phyloP scores from a whole-genome alignment of 2,797 vertebrate species.

The Acanthurus leucopareius region DNA sequence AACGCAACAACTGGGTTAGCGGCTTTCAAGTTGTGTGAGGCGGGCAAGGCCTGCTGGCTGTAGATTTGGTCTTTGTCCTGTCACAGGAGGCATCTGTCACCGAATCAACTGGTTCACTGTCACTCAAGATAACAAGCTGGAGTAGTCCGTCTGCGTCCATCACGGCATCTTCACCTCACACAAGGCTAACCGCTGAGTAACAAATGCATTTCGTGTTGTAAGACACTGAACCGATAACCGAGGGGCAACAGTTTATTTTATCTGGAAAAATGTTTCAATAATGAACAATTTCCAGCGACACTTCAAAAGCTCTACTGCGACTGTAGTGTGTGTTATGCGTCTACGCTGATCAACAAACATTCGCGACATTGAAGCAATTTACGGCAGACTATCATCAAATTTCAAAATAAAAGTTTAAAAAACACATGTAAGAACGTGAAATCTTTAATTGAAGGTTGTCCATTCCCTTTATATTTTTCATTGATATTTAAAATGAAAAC shows the following conservation, averaged over 20 bases:
- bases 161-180: conserved; percentile 14
- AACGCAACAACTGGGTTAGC: background rate
- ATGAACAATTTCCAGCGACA: background rate
- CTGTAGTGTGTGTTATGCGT: too few species aligned
- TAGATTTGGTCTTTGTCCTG: conserved; percentile 35
- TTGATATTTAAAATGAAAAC: background rate
- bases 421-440: background rate
- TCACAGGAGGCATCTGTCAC: conserved; percentile 54
- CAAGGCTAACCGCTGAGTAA: background rate
- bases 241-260: background rate
- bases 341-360: conserved; percentile 55
- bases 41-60: background rate
- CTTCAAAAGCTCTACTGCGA: background rate
- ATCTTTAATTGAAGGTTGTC: background rate
- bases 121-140: conserved; percentile 43
- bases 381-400: conserved; percentile 44
- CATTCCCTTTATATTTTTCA: fast-evolving
- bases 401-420: conserved; percentile 75
- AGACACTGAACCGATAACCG: background rate
- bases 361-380: conserved; percentile 69
- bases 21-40: background rate
- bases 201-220: background rate
- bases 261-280: too few species aligned
- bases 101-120: conserved; percentile 45
- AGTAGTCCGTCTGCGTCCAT: conserved; percentile 44